These are phyloP conservation scores for Lutraria rhynchaena DNA, from an alignment of 1,140 invertebrate species.

Conservation along the genomic window DNA sequence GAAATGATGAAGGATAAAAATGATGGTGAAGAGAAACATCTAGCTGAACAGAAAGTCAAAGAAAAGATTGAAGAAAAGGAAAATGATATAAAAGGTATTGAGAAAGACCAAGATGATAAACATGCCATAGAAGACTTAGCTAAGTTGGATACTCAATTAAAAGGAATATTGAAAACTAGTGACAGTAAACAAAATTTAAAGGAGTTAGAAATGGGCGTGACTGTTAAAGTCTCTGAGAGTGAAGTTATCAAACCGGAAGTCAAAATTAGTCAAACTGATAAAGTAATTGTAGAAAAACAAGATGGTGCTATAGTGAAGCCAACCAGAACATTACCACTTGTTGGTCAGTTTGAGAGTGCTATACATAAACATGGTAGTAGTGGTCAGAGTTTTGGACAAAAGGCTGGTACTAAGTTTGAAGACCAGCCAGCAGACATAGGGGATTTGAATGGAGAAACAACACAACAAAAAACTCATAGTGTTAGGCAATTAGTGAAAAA, in stretches of 20 bases:
- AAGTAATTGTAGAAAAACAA: constrained; percentile 27
- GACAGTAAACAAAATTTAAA: constrained; percentile 46
- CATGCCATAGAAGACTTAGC: constrained; percentile 47
- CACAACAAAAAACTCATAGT: constrained; percentile 52
- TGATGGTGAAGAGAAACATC: constrained; percentile 68
- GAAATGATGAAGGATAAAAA: constrained; percentile 61
- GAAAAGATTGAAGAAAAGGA: constrained; percentile 74
- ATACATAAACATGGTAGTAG: constrained; percentile 2
- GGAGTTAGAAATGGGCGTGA: constrained; percentile 20
- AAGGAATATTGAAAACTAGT: constrained; percentile 47
- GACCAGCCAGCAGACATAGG: constrained; percentile 9
- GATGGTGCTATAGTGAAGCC: constrained; percentile 43
- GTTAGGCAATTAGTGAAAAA: constrained; percentile 50
- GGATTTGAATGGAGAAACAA: constrained; percentile 15
- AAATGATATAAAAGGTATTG: constrained; percentile 36
- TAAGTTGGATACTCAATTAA: constrained; percentile 51
- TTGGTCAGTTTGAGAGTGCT: constrained; percentile 49
- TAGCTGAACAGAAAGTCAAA: constrained; percentile 71
- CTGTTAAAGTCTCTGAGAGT: constrained; percentile 17
- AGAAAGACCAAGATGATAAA: constrained; percentile 55
- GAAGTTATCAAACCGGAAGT: constrained; percentile 35
- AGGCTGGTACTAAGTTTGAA: not conserved
- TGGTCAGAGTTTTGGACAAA: not conserved
- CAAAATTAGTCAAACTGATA: constrained; percentile 10
- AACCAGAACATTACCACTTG: constrained; percentile 48